phyloP scores from a whole-genome alignment of 2,113 vertebrate genomes.

The Channa argus region DNA sequence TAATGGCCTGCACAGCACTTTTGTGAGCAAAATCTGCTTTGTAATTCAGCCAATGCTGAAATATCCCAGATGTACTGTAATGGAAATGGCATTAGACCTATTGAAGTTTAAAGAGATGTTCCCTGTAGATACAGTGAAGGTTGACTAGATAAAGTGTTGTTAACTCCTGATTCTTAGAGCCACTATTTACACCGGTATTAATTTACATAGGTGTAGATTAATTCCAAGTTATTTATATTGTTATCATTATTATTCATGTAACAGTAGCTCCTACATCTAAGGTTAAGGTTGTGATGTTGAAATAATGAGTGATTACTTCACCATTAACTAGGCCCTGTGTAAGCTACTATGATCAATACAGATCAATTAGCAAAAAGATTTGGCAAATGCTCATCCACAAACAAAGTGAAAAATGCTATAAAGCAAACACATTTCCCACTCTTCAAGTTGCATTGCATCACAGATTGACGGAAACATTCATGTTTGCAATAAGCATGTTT shows the following conservation, averaged over 20 bases:
- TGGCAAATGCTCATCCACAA: constrained; percentile 38
- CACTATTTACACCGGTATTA: background rate
- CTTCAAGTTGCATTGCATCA: constrained; percentile 51
- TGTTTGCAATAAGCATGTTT: constrained; percentile 47
- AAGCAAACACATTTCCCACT: constrained; percentile 24
- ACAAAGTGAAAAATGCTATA: constrained; percentile 53
- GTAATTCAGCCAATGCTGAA: constrained; percentile 72
- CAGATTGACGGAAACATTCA: constrained; percentile 48
- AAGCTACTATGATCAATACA: constrained; percentile 41
- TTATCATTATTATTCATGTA: background rate
- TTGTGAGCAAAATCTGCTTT: constrained; percentile 68
- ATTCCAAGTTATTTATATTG: background rate
- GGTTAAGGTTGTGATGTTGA: constrained; percentile 38
- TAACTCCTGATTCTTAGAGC: constrained; percentile 3
- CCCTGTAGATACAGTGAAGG: constrained; percentile 26
- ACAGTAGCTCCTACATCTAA: background rate
- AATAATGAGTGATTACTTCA: constrained; percentile 24
- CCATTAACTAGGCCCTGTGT: constrained; percentile 35
- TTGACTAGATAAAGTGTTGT: constrained; percentile 9
- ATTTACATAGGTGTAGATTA: constrained; percentile 15
- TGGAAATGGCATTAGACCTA: constrained; percentile 62
- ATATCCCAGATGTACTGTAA: constrained; percentile 76
- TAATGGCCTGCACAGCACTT: constrained; percentile 67
- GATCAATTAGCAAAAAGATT: constrained; percentile 51
- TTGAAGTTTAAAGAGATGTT: constrained; percentile 38